Percentiles rank a stretch among this genome's conserved stretches.
phyloP scores from a whole-genome alignment of 1,140 invertebrate species.

The Leptinotarsa undecemlineata region DNA sequence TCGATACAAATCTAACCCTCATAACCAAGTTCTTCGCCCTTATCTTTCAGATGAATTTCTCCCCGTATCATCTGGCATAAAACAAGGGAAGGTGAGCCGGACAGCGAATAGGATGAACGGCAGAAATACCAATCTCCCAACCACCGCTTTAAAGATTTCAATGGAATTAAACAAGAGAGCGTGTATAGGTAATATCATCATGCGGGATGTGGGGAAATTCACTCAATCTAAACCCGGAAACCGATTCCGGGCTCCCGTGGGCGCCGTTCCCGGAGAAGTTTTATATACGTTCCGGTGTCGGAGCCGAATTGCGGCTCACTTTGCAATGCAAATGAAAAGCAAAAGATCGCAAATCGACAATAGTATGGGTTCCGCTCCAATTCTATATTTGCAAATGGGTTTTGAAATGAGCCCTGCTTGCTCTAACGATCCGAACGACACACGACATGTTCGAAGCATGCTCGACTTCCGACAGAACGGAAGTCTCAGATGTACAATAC shows the following conservation, averaged over 20 bases:
- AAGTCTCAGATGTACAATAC: background rate
- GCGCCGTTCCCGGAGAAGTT: slow-evolving; percentile 49
- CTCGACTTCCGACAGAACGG: background rate
- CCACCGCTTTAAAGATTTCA: slow-evolving; percentile 45
- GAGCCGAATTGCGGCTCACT: slow-evolving; percentile 52
- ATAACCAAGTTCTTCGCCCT: too few relatives aligned
- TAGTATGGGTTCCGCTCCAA: slow-evolving; percentile 49
- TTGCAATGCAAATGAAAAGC: slow-evolving; percentile 55
- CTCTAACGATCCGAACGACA: slow-evolving; percentile 25
- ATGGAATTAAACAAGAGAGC: slow-evolving; percentile 48
- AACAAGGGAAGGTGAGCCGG: background rate
- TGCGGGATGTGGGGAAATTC: slow-evolving; percentile 51
- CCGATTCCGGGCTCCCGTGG: slow-evolving; percentile 52
- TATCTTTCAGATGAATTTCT: too few relatives aligned
- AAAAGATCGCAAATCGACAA: slow-evolving; percentile 55
- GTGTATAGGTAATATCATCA: slow-evolving; percentile 49
- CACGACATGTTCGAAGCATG: background rate
- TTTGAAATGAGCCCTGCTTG: slow-evolving; percentile 38
- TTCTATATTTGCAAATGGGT: slow-evolving; percentile 52
- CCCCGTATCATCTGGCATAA: too few relatives aligned
- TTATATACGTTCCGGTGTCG: slow-evolving; percentile 49
- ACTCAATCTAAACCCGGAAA: slow-evolving; percentile 56
- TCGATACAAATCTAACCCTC: too few relatives aligned
- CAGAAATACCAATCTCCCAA: slow-evolving; percentile 4
- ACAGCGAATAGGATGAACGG: background rate